Conservation (phyloP, 2,888 invertebrate genomes). For the Synergus laeviventris region DNA sequence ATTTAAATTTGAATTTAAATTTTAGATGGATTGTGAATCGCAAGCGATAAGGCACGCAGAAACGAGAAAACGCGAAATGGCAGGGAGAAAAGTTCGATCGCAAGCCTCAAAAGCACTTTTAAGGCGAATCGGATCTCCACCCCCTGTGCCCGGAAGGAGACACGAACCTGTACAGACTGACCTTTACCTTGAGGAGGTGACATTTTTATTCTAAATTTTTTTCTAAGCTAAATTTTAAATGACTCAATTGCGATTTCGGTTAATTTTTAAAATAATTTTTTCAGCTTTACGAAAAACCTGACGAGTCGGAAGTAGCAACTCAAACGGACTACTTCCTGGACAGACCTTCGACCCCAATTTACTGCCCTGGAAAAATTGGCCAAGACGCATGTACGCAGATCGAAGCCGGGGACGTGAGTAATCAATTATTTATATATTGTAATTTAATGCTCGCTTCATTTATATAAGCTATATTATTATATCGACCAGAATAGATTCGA, state of each 20-base stretch:
- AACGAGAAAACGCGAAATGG: slow-evolving; percentile 84
- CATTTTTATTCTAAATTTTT: neutral
- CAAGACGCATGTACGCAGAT: slow-evolving; percentile 91
- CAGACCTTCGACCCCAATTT: slow-evolving; percentile 87
- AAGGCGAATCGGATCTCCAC: slow-evolving; percentile 83
- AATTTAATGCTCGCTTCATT: slow-evolving; percentile 19
- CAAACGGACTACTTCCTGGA: slow-evolving; percentile 93
- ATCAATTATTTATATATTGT: slow-evolving; percentile 63
- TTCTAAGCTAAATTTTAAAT: neutral
- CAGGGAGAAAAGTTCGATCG: slow-evolving; percentile 83
- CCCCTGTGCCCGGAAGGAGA: slow-evolving; percentile 88
- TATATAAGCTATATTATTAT: neutral
- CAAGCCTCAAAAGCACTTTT: slow-evolving; percentile 77
- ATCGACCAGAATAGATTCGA: neutral
- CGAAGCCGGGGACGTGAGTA: slow-evolving; percentile 89
- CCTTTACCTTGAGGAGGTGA: slow-evolving; percentile 89
- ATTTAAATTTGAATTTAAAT: neutral
- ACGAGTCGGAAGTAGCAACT: slow-evolving; percentile 86
- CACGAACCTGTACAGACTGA: slow-evolving; percentile 95
- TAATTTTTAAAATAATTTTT: slow-evolving; percentile 33
- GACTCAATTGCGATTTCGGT: neutral
- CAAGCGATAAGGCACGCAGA: slow-evolving; percentile 80
- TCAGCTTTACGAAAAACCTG: slow-evolving; percentile 84
- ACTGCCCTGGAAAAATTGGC: slow-evolving; percentile 88
- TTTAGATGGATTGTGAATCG: slow-evolving; percentile 77